These are phyloP conservation scores for Limonius californicus DNA, from an alignment of 1,140 invertebrate genomes.

Conservation along the genomic window DNA sequence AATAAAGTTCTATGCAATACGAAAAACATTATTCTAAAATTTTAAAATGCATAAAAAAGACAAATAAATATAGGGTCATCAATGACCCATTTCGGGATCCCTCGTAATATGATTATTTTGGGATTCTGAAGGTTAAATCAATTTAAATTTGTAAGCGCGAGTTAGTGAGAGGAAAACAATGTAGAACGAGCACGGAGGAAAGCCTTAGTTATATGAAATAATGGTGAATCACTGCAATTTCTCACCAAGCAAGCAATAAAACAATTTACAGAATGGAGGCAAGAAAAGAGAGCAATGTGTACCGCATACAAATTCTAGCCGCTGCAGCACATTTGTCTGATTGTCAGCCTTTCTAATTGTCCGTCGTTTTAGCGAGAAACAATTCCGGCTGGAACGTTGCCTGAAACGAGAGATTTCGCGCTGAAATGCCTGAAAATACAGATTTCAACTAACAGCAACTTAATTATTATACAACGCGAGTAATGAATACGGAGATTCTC, in stretches of 20 bases:
- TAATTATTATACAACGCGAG: too few species aligned
- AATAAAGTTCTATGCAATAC: too few species aligned
- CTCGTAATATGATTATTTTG: too few species aligned
- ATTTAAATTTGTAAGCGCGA: background rate
- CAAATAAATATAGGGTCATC: too few species aligned
- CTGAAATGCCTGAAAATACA: constrained; percentile 7
- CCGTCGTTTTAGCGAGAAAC: constrained; percentile 10
- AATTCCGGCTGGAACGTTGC: constrained; percentile 4
- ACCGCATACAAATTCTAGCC: constrained; percentile 17
- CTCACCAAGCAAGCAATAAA: constrained; percentile 8
- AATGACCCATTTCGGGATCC: too few species aligned
- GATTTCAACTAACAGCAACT: constrained; percentile 8
- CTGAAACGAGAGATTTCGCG: constrained; percentile 7
- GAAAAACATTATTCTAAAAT: too few species aligned
- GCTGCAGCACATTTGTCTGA: constrained; percentile 13
- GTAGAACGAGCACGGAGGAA: background rate
- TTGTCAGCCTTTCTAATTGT: constrained; percentile 18
- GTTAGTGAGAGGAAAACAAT: constrained; percentile 4
- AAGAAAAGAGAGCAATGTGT: constrained; percentile 6
- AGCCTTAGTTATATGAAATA: background rate
- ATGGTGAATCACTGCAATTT: constrained; percentile 3
- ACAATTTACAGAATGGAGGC: background rate
- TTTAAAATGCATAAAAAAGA: too few species aligned
- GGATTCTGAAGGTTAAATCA: too few species aligned
- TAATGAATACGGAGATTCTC: too few species aligned